Evolutionary conservation across 2,888 invertebrate species (phyloP).

Genomic region (Cataglyphis cursor): DNA sequence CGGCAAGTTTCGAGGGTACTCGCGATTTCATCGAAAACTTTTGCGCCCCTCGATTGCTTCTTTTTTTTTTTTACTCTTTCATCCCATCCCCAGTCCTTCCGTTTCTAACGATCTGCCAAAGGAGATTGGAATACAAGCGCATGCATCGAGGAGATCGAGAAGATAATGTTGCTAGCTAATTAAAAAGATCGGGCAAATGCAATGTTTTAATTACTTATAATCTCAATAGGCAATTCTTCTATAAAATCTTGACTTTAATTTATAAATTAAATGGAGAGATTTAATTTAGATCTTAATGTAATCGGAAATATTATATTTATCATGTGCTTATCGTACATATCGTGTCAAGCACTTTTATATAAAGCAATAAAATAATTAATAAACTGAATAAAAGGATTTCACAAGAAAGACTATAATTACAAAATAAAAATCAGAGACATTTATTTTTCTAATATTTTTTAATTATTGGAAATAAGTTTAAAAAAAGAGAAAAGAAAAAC

Average conservation of each 20-base stretch:
- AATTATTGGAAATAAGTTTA: neutral
- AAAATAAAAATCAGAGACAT: neutral
- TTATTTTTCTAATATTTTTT: neutral
- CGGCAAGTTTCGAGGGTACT: conserved; percentile 80
- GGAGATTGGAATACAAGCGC: conserved; percentile 48
- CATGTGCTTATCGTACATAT: neutral
- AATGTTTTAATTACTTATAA: conserved; percentile 42
- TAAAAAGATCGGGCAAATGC: conserved; percentile 47
- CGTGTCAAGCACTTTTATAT: neutral
- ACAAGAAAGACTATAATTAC: neutral
- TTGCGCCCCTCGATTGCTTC: conserved; percentile 75
- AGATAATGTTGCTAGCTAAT: conserved; percentile 59
- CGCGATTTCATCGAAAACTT: conserved; percentile 85
- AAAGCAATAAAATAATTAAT: neutral
- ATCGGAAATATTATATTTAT: neutral
- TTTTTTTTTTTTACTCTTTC: conserved; percentile 30
- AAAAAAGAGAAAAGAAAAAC: neutral
- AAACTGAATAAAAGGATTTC: neutral
- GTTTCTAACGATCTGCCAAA: conserved; percentile 43
- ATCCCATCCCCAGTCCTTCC: conserved; percentile 51
- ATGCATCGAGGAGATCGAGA: conserved; percentile 58
- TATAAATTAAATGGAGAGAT: neutral
- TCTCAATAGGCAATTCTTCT: neutral
- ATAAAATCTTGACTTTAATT: neutral
- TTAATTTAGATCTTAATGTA: conserved; percentile 2